Evolutionary conservation across 2,797 vertebrate genomes (phyloP), one percentile per base, ranked within the genome.

Genomic region (Diplodus puntazzo): DNA sequence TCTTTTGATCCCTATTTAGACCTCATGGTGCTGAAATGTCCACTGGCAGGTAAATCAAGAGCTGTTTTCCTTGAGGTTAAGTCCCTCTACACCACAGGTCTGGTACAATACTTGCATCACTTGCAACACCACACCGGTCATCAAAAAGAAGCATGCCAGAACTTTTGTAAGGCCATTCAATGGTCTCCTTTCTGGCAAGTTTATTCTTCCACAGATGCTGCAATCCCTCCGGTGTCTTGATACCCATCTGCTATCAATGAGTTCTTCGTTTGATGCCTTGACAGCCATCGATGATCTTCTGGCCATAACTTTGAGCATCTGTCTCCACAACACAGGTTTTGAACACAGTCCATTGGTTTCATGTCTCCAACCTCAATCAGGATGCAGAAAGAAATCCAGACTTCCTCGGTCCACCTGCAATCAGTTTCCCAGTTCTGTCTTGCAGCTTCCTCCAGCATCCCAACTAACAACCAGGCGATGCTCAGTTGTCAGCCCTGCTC

Each of bases 71-170:
- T 68, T 43, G 63, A 59, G 52, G 71, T 48, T 25, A 30, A 43
- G 10, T 62, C 9, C n/a, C 12, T 63, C 43, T 23, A 49, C 25
- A 45, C 4, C 5, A 27, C 14, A 11, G 39, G 18, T 21, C 39
- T 53, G 25, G 61, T n/a, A 49, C 45, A 48, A 25, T 2, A 2
- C 27, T 17, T 50, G 34, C 34, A 52, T 63, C 9, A 27, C 8
- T 70, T 25, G 60, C 10, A 20, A 52, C 20, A 53, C 39, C 5
- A n/a, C 54, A n/a, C 12, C 5, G 5, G 13, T 30, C 53, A 10
- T 42, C 34, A 64, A 67, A 76, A 61, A 75, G 54, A 70, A 30
- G 48, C 53, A 53, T 23, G 14, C 39, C 11, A 61, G 58, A 48
- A 20, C 43, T 2, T n/a, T 20, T 67, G 8, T 5, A 11, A 74